Conservation (phyloP, 64 coral and sea anemone genomes). For the Dendronephthya gigantea region DNA sequence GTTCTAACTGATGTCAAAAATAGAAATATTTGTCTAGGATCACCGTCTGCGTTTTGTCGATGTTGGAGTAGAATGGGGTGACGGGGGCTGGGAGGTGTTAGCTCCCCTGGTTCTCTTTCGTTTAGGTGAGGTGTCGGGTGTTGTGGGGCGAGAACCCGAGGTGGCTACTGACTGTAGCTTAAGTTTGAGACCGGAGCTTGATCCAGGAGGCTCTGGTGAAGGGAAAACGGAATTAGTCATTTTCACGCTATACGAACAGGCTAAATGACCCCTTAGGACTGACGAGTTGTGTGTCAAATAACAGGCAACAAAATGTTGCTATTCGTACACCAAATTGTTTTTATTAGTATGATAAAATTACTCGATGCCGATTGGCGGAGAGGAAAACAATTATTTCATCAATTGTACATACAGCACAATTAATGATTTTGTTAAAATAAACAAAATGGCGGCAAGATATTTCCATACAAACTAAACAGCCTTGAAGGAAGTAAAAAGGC, state of each 20-base stretch:
- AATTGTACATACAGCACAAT: too few species aligned
- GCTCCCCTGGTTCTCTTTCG: constrained; percentile 89
- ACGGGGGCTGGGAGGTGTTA: constrained; percentile 88
- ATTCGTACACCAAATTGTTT: too few species aligned
- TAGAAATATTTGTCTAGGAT: neutral
- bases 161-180: constrained; percentile 78
- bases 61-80: constrained; percentile 64
- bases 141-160: constrained; percentile 61
- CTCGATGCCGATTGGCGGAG: too few species aligned
- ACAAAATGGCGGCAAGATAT: too few species aligned
- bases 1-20: neutral
- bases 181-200: constrained; percentile 44
- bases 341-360: neutral
- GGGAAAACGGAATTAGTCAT: constrained; percentile 34
- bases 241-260: too few species aligned
- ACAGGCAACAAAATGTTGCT: too few species aligned
- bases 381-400: too few species aligned
- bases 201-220: constrained; percentile 24
- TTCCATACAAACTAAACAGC: too few species aligned
- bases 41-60: constrained; percentile 78
- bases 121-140: constrained; percentile 96
- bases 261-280: too few species aligned
- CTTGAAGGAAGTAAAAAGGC: too few species aligned
- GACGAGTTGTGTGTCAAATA: too few species aligned
- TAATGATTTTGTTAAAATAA: too few species aligned